phyloP scores from a whole-genome alignment of 2,113 vertebrate species.

The Apteryx owenii region DNA sequence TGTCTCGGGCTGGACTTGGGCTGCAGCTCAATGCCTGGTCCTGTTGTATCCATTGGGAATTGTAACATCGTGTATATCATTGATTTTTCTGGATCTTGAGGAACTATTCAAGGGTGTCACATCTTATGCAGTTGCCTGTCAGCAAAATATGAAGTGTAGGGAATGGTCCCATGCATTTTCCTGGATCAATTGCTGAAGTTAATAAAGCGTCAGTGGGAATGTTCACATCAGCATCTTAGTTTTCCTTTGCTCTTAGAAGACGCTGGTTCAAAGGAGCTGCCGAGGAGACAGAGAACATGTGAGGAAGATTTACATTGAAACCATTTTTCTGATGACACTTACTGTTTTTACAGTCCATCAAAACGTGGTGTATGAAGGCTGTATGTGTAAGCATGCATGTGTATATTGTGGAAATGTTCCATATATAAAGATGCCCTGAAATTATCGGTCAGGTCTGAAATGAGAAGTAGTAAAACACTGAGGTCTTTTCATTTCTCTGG shows the following conservation, averaged over 20 bases:
- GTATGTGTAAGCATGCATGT: not conserved
- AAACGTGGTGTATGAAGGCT: not conserved
- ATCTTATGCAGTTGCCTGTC: not conserved
- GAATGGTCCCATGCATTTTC: not conserved
- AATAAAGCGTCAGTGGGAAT: not conserved
- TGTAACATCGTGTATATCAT: not conserved
- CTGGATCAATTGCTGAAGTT: not conserved
- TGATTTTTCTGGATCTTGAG: not conserved
- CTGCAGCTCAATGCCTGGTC: not conserved
- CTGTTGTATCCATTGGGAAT: not conserved
- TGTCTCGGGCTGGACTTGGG: not conserved
- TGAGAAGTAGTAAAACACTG: not conserved
- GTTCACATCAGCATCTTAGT: not conserved
- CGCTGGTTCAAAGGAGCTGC: not conserved
- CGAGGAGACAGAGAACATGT: not conserved
- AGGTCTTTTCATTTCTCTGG: not conserved
- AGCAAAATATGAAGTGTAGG: not conserved
- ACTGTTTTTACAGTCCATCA: not conserved
- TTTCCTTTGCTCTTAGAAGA: not conserved
- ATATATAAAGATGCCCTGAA: not conserved
- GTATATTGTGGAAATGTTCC: not conserved
- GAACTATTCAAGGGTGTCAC: not conserved
- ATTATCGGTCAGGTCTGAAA: not conserved
- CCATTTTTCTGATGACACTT: not conserved
- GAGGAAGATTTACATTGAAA: not conserved